Evolutionary conservation across 2,888 invertebrate species (phyloP), one percentile per base, ranked within the genome.

Genomic region (Tetranychus truncatus): DNA sequence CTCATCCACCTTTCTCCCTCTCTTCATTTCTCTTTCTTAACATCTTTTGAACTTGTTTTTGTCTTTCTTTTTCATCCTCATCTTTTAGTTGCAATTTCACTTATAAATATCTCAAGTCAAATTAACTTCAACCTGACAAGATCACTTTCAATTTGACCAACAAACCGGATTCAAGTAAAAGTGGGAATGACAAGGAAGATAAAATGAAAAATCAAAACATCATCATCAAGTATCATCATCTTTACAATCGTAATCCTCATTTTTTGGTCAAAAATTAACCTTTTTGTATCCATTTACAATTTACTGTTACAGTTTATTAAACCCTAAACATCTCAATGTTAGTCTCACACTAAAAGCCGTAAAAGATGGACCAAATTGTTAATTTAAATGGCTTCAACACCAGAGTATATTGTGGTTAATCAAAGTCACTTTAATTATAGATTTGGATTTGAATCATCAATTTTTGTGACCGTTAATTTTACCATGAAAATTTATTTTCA

Each of bases 141-240:
- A 55, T 55, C 55, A 55, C 55, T 55, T 55, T 55, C 55, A 55
- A 55, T 55, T 55, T 55, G 55, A 55, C 55, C 55, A 55, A 55
- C 55, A 55, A 46, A 55, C 55, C 55, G 55, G 55, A 55, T 55
- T 55, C 55, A 55, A 15, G 15, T 55, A 15, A 55, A 55, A 55
- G 55, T 55, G 55, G 55, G 55, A 55, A 55, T 55, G 55, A 55
- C 55, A 55, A 15, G 55, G 15, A 15, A 15, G 15, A 15, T 9
- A 55, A 55, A 8, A 5, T 55, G 7, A 55, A 55, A 15, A 55
- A 15, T 9, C 9, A 15, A 15, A 55, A 55, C 11, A 55, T 55
- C 11, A 55, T 55, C 15, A 46, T 55, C 55, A 34, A 34, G 34
- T 34, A 15, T 55, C 55, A 15, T 55, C 9, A 55, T 55, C 55